Base-by-base conservation (phyloP, 2,888 invertebrate species). In the Tubiluchus corallicola region DNA sequence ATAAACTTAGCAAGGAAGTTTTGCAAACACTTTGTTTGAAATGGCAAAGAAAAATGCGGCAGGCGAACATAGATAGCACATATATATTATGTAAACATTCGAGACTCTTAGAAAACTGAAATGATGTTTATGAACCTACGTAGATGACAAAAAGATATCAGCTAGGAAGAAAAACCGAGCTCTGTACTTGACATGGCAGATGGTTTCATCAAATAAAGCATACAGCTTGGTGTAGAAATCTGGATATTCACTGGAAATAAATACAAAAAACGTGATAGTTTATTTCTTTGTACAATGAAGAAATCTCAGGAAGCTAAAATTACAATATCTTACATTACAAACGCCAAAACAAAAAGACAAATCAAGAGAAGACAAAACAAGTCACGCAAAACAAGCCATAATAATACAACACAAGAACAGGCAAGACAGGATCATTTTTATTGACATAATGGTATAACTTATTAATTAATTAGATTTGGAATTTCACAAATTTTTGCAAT, bases 201-300 rank as follows among this genome's bases (percentile, higher is more conserved):
- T 78, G 56, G 81, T 79, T 0, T 87, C 82, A 57, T 83, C 80
- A 58, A 90, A 81, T 76, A 96, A 78, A 17, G 80, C 79, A 68
- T 96, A 96, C n/a, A 96, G 71, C 57, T 92, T 87, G 53, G 76
- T 76, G 67, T 85, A 96, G 61, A 96, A 84, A 61, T 87, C 81
- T 1, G 94, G 92, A 67, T 90, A 92, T 56, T 90, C 82, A 49
- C 73, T 73, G 59, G n/a, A 65, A 61, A 46, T 49, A 45, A 48
- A 45, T 47, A 44, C 40, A 19, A 15, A 37, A 42, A 17, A 48
- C n/a, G n/a, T n/a, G n/a, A n/a, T n/a, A n/a, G n/a, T n/a, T n/a
- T n/a, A n/a, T n/a, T n/a, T n/a, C n/a, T n/a, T n/a, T n/a, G n/a
- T n/a, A n/a, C n/a, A n/a, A n/a, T n/a, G 44, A 40, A 39, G 18